Conservation (phyloP, 2,113 vertebrate species). For the Dolichotis patagonum region DNA sequence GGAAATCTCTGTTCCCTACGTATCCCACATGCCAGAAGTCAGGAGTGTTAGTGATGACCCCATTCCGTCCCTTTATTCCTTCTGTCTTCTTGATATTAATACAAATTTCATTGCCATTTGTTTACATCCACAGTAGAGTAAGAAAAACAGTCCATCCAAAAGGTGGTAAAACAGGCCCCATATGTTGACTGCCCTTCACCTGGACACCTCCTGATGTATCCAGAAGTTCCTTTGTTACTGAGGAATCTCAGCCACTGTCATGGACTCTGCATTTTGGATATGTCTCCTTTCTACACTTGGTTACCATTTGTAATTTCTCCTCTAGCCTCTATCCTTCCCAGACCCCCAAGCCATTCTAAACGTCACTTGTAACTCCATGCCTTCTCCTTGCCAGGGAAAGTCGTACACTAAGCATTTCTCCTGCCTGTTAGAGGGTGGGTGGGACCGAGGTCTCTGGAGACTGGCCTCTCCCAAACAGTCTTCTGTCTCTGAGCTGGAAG, state of each 20-base stretch:
- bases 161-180: not conserved
- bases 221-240: not conserved
- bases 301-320: not conserved
- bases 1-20: not conserved
- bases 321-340: rapidly evolving
- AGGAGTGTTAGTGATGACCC: not conserved
- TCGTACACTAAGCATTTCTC: not conserved
- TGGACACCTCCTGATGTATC: rapidly evolving
- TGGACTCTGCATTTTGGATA: not conserved
- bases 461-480: not conserved
- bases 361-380: not conserved
- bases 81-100: not conserved
- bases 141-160: not conserved
- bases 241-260: not conserved
- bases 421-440: not conserved
- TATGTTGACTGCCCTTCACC: rapidly evolving
- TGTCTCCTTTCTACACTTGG: not conserved
- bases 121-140: not conserved
- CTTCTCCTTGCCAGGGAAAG: not conserved
- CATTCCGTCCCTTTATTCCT: rapidly evolving
- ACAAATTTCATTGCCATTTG: not conserved
- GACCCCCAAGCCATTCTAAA: no score
- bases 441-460: not conserved
- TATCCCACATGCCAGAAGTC: not conserved
- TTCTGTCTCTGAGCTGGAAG: not conserved